Base-by-base conservation (phyloP, 2,797 vertebrate species). In the Rhabdomys pumilio region DNA sequence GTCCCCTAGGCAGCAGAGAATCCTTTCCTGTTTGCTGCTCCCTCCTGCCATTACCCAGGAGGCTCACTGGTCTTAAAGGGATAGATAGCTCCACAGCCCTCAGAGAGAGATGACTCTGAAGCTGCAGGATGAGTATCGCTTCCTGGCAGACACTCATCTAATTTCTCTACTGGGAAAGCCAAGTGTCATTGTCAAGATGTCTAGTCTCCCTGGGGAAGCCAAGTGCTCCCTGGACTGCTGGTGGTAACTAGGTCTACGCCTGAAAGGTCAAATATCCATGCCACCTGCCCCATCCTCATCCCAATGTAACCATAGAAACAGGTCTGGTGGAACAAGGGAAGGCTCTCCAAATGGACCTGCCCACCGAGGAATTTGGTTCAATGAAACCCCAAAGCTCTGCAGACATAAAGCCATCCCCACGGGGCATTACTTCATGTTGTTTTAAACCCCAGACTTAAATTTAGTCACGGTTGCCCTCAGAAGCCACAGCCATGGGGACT, bases 361-460 rank as follows among this genome's bases (percentile, higher is more conserved):
- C 31, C 72, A 55, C 17, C 3, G 65, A 89, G 84, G 12, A 38
- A 11, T 10, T 50, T 72, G 72, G 84, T 94, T 95, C 90, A 93
- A 34, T 73, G 63, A 83, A 50, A 34, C 26, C 6, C 20, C 38
- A 76, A 26, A 89, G 38, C 41, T 20, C 76, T 34, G 31, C 1
- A 31, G 81, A 73, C 13, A 12, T 3, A 2, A 41, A 63, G 31
- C 76, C 79, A 24, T 34, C 91, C 47, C 1, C 44, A 17, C 17
- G 50, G 82, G 92, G 22, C 0, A 0, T n/a, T 90, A 73, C 85
- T 95, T 79, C 86, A 75, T 50, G 90, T 72, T 84, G 79, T 44
- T 97, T 61, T 55, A 97, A 96, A 69, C 53, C 29, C 0, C 6
- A 89, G 31, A 88, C 34, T 76, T 95, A 85, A 55, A n/a, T 50